These are phyloP conservation scores for Masticophis lateralis DNA, from an alignment of 2,797 vertebrate species.

Conservation along the genomic window DNA sequence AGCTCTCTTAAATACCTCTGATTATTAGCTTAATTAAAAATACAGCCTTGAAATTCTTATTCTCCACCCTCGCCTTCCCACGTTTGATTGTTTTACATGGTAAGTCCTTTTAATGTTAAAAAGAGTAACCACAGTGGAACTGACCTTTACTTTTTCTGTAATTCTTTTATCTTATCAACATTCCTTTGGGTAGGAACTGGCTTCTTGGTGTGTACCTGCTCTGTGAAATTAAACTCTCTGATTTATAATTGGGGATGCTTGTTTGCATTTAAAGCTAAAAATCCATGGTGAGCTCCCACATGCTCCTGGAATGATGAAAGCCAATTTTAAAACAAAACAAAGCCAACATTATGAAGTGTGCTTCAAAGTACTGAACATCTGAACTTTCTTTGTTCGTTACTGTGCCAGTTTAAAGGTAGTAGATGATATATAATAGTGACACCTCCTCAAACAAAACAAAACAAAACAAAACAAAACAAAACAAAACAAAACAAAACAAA, in stretches of 20 bases:
- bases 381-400: slow-evolving; percentile 14
- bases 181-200: slow-evolving; percentile 40
- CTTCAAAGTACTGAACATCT: background rate
- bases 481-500: background rate
- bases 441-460: background rate
- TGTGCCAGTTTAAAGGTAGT: background rate
- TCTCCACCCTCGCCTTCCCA: slow-evolving; percentile 23
- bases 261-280: slow-evolving; percentile 48
- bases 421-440: background rate
- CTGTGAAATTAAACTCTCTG: slow-evolving; percentile 41
- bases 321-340: slow-evolving; percentile 22
- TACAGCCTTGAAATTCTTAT: slow-evolving; percentile 33
- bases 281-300: slow-evolving; percentile 43
- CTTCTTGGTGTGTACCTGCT: slow-evolving; percentile 45
- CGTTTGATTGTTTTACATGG: slow-evolving; percentile 48
- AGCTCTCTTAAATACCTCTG: slow-evolving; percentile 53
- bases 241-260: slow-evolving; percentile 42
- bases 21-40: slow-evolving; percentile 58
- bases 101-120: slow-evolving; percentile 44
- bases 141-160: slow-evolving; percentile 65
- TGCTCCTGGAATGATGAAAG: slow-evolving; percentile 21
- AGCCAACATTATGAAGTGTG: background rate
- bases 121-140: slow-evolving; percentile 42
- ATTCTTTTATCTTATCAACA: slow-evolving; percentile 48
- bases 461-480: too few relatives aligned